These are phyloP conservation scores for Philantomba maxwellii DNA, from an alignment of 2,113 vertebrate genomes.

Conservation along the genomic window DNA sequence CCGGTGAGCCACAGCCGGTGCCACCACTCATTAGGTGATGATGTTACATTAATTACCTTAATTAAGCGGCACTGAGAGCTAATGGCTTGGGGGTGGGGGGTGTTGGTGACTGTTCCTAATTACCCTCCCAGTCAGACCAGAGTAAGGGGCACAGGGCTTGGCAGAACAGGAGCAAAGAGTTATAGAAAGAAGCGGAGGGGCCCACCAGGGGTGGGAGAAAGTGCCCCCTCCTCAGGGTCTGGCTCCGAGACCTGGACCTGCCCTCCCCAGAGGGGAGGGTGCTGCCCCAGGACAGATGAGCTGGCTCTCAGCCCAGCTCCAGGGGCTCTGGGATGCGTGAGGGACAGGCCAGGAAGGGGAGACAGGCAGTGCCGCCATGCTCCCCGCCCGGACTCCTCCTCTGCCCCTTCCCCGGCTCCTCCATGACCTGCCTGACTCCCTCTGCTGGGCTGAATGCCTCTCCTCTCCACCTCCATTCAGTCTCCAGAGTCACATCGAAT, in stretches of 20 bases:
- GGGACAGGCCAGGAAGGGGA: not conserved
- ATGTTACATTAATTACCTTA: conserved; percentile 81
- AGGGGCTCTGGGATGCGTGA: not conserved
- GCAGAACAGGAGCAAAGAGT: conserved; percentile 5
- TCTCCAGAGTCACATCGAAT: not conserved
- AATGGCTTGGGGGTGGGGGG: conserved; percentile 52
- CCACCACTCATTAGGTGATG: conserved; percentile 73
- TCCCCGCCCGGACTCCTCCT: not conserved
- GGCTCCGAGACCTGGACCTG: not conserved
- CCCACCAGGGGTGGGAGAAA: not conserved
- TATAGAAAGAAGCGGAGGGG: not conserved
- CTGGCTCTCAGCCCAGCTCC: not conserved
- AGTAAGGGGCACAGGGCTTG: conserved; percentile 30
- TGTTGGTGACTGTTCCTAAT: conserved; percentile 63
- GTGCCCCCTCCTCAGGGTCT: not conserved
- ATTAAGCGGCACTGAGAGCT: conserved; percentile 71
- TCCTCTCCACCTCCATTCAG: not conserved
- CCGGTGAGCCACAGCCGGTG: conserved; percentile 55
- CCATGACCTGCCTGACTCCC: not conserved
- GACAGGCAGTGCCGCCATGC: not conserved
- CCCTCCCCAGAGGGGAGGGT: not conserved
- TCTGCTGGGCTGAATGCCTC: not conserved
- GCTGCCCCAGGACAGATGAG: not conserved
- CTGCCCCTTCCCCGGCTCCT: not conserved
- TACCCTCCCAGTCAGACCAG: conserved; percentile 51